A percentile compares a stretch with the other conserved stretches of the same genome.
Conservation (phyloP, 2,113 vertebrate species). For the Crotalus tigris region DNA sequence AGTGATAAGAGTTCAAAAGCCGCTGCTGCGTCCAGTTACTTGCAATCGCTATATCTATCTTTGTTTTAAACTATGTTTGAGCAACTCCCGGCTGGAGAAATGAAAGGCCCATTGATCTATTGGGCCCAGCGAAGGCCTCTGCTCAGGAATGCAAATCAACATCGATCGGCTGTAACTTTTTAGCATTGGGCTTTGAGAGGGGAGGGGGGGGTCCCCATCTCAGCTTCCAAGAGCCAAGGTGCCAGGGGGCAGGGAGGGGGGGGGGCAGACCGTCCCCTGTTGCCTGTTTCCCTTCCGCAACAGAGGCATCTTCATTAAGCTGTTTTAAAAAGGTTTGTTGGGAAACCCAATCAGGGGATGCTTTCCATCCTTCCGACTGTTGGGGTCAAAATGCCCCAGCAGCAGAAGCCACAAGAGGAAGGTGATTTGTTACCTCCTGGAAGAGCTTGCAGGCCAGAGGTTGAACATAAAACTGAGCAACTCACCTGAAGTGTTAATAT, state of each 20-base stretch:
- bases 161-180: slow-evolving; percentile 26
- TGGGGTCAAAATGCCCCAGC: not conserved
- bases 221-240: fast-evolving
- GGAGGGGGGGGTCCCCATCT: not conserved
- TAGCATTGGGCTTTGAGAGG: not conserved
- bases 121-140: not conserved
- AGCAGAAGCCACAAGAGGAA: not conserved
- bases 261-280: fast-evolving
- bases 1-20: slow-evolving; percentile 47
- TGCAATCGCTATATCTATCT: slow-evolving; percentile 33
- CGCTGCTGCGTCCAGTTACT: not conserved
- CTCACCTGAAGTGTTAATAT: not conserved
- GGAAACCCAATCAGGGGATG: not conserved
- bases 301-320: not conserved
- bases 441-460: not conserved
- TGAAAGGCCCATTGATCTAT: slow-evolving; percentile 23
- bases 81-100: slow-evolving; percentile 18
- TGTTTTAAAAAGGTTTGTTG: too few species aligned
- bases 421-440: not conserved
- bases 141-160: slow-evolving; percentile 51
- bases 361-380: not conserved
- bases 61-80: slow-evolving; percentile 11
- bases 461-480: not conserved
- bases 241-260: too few species aligned
- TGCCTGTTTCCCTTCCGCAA: fast-evolving